phyloP scores from a whole-genome alignment of 1,140 invertebrate species.

The Drosophila pectinifera region DNA sequence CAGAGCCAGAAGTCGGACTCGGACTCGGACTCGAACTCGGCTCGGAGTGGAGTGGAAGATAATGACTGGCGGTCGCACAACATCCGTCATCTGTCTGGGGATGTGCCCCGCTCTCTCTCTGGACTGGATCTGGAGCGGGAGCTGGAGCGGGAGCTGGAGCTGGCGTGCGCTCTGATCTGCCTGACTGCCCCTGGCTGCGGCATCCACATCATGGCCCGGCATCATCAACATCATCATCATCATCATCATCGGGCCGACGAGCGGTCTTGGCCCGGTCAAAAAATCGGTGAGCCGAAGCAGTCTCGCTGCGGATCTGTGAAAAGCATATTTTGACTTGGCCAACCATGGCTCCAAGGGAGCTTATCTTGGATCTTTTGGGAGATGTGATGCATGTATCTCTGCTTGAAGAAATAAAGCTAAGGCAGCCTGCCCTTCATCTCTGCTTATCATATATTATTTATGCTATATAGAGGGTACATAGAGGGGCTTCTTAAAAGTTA shows the following conservation, averaged over 20 bases:
- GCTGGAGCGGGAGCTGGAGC: constrained; percentile 27
- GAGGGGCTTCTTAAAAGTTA: not conserved
- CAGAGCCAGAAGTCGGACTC: constrained; percentile 32
- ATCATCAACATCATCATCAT: constrained; percentile 30
- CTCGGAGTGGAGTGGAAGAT: constrained; percentile 36
- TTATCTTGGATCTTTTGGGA: not conserved
- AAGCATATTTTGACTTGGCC: constrained; percentile 47
- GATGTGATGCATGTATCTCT: not conserved
- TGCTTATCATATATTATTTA: not conserved
- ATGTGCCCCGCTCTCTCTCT: constrained; percentile 41
- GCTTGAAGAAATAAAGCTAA: too few relatives aligned
- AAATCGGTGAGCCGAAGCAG: constrained; percentile 54
- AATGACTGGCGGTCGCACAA: constrained; percentile 58
- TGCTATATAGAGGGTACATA: not conserved
- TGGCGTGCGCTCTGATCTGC: constrained; percentile 81
- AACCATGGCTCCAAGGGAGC: not conserved
- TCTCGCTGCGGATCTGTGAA: constrained; percentile 23
- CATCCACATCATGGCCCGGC: constrained; percentile 46
- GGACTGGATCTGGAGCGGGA: constrained; percentile 26
- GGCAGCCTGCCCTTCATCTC: too few relatives aligned
- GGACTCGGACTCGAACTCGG: constrained; percentile 9
- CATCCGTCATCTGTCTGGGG: constrained; percentile 75
- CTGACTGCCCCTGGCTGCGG: constrained; percentile 65
- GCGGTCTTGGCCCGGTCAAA: constrained; percentile 55
- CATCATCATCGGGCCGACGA: constrained; percentile 5